phyloP scores from a whole-genome alignment of 2,797 vertebrate genomes.

The Oreochromis grahami region DNA sequence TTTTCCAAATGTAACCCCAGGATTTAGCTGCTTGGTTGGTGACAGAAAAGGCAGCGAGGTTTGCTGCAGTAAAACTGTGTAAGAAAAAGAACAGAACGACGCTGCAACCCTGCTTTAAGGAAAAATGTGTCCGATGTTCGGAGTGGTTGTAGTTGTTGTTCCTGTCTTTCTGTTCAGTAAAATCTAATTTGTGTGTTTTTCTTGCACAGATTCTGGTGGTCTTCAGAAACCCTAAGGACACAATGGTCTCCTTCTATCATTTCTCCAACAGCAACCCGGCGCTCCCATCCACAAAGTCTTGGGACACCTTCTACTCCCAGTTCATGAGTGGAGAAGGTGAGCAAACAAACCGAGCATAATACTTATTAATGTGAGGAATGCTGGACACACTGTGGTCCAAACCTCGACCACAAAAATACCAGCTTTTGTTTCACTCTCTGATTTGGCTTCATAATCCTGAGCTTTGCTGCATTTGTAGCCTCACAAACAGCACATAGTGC shows the following conservation, averaged over 20 bases:
- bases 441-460: background rate
- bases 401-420: fast-evolving
- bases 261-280: conserved; percentile 79
- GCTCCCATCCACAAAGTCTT: conserved; percentile 70
- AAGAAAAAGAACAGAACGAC: background rate
- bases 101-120: background rate
- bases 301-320: conserved; percentile 77
- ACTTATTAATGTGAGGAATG: background rate
- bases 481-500: background rate
- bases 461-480: background rate
- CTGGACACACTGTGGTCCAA: background rate
- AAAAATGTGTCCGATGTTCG: background rate
- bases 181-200: fast-evolving
- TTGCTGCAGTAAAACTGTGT: background rate
- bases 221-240: conserved; percentile 85
- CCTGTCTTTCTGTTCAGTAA: background rate
- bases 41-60: background rate
- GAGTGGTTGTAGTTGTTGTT: background rate
- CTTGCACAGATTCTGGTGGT: conserved; percentile 74
- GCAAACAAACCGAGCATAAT: background rate
- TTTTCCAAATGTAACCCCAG: background rate
- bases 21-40: background rate
- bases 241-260: conserved; percentile 80
- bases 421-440: background rate
- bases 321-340: conserved; percentile 83